Evolutionary conservation across 2,888 invertebrate species (phyloP).

Genomic region (Aporophyla nigra): DNA sequence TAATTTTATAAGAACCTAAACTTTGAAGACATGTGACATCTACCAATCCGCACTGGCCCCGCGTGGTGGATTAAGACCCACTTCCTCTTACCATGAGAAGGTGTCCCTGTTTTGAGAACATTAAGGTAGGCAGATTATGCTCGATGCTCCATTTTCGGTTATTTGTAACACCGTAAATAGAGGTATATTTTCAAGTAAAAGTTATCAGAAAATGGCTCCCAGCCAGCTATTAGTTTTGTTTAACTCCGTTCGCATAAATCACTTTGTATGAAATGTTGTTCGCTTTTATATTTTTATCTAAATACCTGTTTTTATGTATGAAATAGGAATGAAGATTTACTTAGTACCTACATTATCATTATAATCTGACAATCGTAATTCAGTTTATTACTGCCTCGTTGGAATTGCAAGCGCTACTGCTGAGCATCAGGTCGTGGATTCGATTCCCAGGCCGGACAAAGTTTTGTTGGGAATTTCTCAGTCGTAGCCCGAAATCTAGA

Average conservation of each 20-base stretch:
- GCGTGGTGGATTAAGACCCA: background rate
- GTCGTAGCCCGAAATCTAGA: background rate
- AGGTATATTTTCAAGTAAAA: conserved; percentile 45
- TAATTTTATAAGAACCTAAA: background rate
- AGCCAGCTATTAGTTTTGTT: conserved; percentile 52
- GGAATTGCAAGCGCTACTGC: background rate
- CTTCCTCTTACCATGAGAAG: background rate
- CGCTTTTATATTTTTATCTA: background rate
- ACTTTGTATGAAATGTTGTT: conserved; percentile 39
- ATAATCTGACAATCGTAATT: background rate
- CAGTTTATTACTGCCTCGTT: background rate
- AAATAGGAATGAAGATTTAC: too few relatives aligned
- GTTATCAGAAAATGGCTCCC: conserved; percentile 51
- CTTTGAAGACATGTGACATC: background rate
- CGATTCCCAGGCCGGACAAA: background rate
- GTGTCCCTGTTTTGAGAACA: background rate
- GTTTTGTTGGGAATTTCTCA: background rate
- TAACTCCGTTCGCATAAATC: conserved; percentile 39
- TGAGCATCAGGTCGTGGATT: too few relatives aligned
- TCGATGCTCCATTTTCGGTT: conserved; percentile 20
- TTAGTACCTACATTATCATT: too few relatives aligned
- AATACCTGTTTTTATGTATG: too few relatives aligned
- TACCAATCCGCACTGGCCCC: background rate
- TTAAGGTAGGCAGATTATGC: background rate
- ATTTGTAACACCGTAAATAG: conserved; percentile 35